phyloP scores from a whole-genome alignment of 2,888 invertebrate genomes.

The Pristionchus entomophagus region DNA sequence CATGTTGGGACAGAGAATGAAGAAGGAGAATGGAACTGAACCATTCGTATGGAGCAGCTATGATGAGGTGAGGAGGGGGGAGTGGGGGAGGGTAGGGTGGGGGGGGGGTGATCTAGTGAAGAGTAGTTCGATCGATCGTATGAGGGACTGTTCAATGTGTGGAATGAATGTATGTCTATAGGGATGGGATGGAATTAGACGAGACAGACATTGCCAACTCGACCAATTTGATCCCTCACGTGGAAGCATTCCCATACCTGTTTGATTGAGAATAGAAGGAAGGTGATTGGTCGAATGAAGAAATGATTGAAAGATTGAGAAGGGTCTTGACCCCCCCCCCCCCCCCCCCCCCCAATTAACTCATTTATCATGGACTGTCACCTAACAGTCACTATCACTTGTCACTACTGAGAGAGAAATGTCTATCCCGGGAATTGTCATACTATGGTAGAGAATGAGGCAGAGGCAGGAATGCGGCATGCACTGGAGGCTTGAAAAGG shows the following conservation, averaged over 20 bases:
- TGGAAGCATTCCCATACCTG: conserved; percentile 4
- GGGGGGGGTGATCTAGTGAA: not conserved
- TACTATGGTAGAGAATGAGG: too few relatives aligned
- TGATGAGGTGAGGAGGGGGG: conserved; percentile 57
- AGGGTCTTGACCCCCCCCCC: too few relatives aligned
- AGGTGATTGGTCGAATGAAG: not conserved
- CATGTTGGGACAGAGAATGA: conserved; percentile 70
- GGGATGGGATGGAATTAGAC: not conserved
- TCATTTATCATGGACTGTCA: too few relatives aligned
- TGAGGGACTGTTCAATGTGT: not conserved
- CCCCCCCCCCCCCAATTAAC: too few relatives aligned
- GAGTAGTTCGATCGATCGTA: not conserved
- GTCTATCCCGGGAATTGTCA: too few relatives aligned
- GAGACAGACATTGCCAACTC: not conserved
- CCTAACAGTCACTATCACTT: too few relatives aligned
- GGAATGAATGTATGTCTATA: too few relatives aligned
- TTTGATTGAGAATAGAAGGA: conserved; percentile 1
- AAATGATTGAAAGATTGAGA: not conserved
- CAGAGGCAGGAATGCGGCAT: too few relatives aligned
- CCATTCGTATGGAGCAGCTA: conserved; percentile 73
- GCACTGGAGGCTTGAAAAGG: too few relatives aligned
- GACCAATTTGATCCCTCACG: not conserved
- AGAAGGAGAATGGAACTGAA: conserved; percentile 62
- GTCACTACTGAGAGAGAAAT: too few relatives aligned
- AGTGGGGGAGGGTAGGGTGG: not conserved